Evolutionary conservation across 2,113 vertebrate genomes (phyloP).

Genomic region (Dissostichus mawsoni): DNA sequence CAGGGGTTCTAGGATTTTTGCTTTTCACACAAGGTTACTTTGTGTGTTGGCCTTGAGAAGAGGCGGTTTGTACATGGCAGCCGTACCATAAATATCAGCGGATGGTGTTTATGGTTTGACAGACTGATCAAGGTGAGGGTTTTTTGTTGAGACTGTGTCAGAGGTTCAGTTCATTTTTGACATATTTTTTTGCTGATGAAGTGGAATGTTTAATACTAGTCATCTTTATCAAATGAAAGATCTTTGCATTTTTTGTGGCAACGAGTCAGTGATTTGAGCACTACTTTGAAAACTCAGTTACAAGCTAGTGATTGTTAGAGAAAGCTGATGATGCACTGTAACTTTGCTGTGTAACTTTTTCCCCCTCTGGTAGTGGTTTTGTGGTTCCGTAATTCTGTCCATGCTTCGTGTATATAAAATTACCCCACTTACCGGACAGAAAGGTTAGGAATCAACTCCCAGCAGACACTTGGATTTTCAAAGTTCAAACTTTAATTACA

Average conservation of each 20-base stretch:
- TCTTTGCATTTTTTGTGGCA: neutral
- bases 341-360: neutral
- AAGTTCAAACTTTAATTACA: slow-evolving; percentile 49
- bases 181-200: neutral
- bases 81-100: slow-evolving; percentile 45
- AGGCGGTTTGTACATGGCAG: slow-evolving; percentile 38
- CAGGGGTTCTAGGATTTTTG: slow-evolving; percentile 54
- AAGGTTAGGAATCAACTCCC: slow-evolving; percentile 3
- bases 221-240: neutral
- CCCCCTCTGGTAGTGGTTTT: neutral
- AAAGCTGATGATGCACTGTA: neutral
- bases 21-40: slow-evolving; percentile 66
- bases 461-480: neutral
- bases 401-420: slow-evolving; percentile 1
- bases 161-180: slow-evolving; percentile 5
- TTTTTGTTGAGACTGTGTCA: slow-evolving; percentile 41
- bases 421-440: slow-evolving; percentile 9
- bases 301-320: neutral
- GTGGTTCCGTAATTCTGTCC: slow-evolving; percentile 19
- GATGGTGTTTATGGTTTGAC: slow-evolving; percentile 20
- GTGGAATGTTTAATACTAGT: neutral
- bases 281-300: neutral
- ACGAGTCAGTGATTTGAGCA: neutral
- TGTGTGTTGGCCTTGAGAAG: slow-evolving; percentile 55
- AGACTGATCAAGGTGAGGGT: slow-evolving; percentile 4